Conservation (phyloP, 2,113 vertebrate genomes). For the Bufo bufo region DNA sequence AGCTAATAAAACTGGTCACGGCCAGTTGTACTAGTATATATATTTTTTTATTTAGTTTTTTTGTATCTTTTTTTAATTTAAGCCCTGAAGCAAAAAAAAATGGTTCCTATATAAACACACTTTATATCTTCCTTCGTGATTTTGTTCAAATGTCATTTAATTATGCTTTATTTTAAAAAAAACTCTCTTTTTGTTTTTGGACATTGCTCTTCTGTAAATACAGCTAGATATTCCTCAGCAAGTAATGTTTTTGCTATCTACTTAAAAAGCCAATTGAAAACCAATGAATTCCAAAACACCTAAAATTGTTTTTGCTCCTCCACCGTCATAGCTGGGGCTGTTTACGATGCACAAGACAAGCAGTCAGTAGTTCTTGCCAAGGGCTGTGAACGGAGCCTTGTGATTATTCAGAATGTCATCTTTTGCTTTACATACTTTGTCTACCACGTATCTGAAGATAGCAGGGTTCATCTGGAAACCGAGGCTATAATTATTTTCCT, state of each 20-base stretch:
- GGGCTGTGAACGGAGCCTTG: conserved; percentile 23
- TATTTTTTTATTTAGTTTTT: too few species aligned
- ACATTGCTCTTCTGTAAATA: too few species aligned
- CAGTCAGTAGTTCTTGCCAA: background rate
- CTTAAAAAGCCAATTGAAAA: background rate
- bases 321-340: background rate
- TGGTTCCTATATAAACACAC: too few species aligned
- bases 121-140: too few species aligned
- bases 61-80: too few species aligned
- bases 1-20: too few species aligned
- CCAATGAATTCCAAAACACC: conserved; percentile 21
- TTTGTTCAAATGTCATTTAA: too few species aligned
- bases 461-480: background rate
- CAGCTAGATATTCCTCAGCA: background rate
- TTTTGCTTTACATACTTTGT: background rate
- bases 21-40: too few species aligned
- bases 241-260: background rate
- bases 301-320: conserved; percentile 14
- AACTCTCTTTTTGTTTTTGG: too few species aligned
- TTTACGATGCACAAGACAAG: background rate
- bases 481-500: conserved; percentile 33
- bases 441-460: background rate
- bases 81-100: too few species aligned
- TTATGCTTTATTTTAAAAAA: too few species aligned
- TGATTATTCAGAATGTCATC: conserved; percentile 31